Percentiles rank a stretch among this genome's conserved stretches.
Conservation (phyloP, 1,140 invertebrate species). For the Patella vulgata region DNA sequence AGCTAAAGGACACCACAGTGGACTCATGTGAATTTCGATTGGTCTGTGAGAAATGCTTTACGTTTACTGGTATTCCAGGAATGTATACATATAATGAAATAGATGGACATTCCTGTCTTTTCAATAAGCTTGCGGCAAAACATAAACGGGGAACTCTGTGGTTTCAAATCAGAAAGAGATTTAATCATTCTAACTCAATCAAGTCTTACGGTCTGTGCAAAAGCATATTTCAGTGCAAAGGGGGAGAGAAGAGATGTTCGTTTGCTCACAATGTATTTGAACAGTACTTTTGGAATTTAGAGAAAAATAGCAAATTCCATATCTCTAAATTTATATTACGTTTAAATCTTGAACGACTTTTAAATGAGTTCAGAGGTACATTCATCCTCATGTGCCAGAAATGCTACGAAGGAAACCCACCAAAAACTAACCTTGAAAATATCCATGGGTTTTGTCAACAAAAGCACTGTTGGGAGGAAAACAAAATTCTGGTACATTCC, state of each 20-base stretch:
- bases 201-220: slow-evolving; percentile 54
- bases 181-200: slow-evolving; percentile 48
- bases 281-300: slow-evolving; percentile 53
- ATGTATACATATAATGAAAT: slow-evolving; percentile 29
- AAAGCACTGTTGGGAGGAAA: too few relatives aligned
- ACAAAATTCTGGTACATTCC: too few relatives aligned
- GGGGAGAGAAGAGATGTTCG: slow-evolving; percentile 48
- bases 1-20: too few relatives aligned
- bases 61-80: slow-evolving; percentile 29
- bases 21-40: slow-evolving; percentile 44
- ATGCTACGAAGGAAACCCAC: slow-evolving; percentile 25
- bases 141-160: slow-evolving; percentile 26
- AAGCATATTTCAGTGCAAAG: slow-evolving; percentile 36
- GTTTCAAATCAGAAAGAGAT: slow-evolving; percentile 54
- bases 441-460: too few relatives aligned
- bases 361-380: slow-evolving; percentile 48
- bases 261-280: slow-evolving; percentile 61
- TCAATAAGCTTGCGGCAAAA: slow-evolving; percentile 50
- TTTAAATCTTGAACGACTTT: slow-evolving; percentile 33
- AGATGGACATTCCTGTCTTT: slow-evolving; percentile 46
- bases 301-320: slow-evolving; percentile 56
- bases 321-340: slow-evolving; percentile 56
- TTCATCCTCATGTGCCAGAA: slow-evolving; percentile 54
- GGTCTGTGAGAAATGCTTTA: slow-evolving; percentile 50
- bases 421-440: too few relatives aligned